Evolutionary conservation across 2,113 vertebrate species (phyloP).

Genomic region (Cnemophilus loriae): DNA sequence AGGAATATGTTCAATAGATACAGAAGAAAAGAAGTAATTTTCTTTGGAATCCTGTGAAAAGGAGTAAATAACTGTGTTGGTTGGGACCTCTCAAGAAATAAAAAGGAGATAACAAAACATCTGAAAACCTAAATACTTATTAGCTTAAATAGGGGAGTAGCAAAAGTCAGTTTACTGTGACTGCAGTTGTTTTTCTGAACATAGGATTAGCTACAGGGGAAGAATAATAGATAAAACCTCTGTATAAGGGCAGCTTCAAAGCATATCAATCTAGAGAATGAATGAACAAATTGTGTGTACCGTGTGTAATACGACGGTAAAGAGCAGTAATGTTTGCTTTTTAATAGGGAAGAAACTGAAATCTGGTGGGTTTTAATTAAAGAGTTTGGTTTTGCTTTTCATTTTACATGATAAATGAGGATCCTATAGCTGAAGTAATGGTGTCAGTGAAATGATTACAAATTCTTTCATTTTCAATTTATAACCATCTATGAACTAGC

Average conservation of each 20-base stretch:
- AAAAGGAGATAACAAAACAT: not conserved
- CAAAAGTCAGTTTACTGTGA: not conserved
- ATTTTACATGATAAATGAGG: not conserved
- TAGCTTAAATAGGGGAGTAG: not conserved
- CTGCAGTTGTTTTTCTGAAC: not conserved
- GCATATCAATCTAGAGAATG: not conserved
- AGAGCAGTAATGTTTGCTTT: not conserved
- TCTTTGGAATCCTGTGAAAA: not conserved
- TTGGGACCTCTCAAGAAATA: not conserved
- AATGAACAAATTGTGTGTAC: not conserved
- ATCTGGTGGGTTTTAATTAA: not conserved
- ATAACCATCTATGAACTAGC: not conserved
- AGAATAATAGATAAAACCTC: not conserved
- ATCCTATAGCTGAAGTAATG: not conserved
- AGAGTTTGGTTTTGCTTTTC: not conserved
- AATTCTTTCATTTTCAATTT: not conserved
- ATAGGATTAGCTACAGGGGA: not conserved
- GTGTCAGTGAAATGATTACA: not conserved
- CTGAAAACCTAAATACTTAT: not conserved
- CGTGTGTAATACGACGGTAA: not conserved
- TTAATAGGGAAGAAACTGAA: not conserved
- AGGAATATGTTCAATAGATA: not conserved
- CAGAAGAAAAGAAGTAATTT: not conserved
- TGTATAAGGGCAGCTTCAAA: not conserved
- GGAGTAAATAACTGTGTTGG: not conserved